Evolutionary conservation across 2,888 invertebrate genomes (phyloP).

Genomic region (Halictus ligatus): DNA sequence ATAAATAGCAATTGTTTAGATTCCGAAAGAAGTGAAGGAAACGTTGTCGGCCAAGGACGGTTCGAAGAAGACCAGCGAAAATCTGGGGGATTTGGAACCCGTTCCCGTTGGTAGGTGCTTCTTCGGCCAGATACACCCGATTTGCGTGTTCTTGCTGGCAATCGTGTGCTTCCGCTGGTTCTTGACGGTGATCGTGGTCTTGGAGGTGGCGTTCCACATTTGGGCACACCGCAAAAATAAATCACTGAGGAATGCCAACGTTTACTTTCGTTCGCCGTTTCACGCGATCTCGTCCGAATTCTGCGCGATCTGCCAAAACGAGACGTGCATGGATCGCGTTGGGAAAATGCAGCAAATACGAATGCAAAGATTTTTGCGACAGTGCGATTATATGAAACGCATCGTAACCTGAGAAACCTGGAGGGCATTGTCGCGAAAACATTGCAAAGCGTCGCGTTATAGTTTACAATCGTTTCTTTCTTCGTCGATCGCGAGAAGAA

Average conservation of each 20-base stretch:
- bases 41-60: slow-evolving; percentile 56
- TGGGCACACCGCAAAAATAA: slow-evolving; percentile 89
- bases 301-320: slow-evolving; percentile 89
- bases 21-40: slow-evolving; percentile 77
- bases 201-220: slow-evolving; percentile 88
- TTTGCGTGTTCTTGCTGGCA: slow-evolving; percentile 77
- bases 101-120: slow-evolving; percentile 76
- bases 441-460: not conserved
- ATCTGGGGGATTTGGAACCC: slow-evolving; percentile 69
- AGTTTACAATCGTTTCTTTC: slow-evolving; percentile 17
- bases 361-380: slow-evolving; percentile 81
- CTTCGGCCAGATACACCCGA: slow-evolving; percentile 79
- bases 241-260: slow-evolving; percentile 85
- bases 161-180: slow-evolving; percentile 80
- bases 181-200: slow-evolving; percentile 84
- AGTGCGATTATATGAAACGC: slow-evolving; percentile 81
- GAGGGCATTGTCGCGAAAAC: not conserved
- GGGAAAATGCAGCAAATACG: slow-evolving; percentile 89
- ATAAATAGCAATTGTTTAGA: slow-evolving; percentile 66
- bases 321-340: slow-evolving; percentile 87
- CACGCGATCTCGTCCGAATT: slow-evolving; percentile 89
- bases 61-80: slow-evolving; percentile 50
- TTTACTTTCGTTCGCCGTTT: slow-evolving; percentile 90
- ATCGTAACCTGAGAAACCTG: slow-evolving; percentile 74
- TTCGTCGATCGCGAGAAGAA: not conserved